A percentile compares a stretch with the other conserved stretches of the same genome.
Conservation (phyloP, 2,113 vertebrate genomes). For the Callopanchax toddi region DNA sequence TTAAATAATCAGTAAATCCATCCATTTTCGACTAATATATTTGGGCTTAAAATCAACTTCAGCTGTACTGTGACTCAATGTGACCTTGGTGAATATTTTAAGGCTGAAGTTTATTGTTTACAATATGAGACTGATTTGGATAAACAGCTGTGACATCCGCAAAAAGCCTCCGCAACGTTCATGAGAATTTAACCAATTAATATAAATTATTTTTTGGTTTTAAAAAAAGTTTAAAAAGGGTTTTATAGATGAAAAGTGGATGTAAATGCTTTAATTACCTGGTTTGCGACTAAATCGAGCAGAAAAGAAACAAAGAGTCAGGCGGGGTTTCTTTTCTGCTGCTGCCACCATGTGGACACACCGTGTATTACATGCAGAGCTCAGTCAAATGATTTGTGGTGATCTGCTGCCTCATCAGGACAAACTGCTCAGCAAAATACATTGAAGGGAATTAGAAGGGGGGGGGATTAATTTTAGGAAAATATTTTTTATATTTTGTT, state of each 20-base stretch:
- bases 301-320: background rate
- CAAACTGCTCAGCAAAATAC: no score
- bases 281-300: background rate
- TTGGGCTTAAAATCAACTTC: background rate
- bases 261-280: background rate
- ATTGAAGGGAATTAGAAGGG: no score
- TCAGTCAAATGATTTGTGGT: background rate
- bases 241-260: background rate
- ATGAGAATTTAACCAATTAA: background rate
- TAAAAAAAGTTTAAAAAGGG: background rate
- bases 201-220: background rate
- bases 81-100: background rate
- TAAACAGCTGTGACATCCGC: no score
- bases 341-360: conserved; percentile 64
- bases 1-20: background rate
- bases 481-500: no score
- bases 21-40: background rate
- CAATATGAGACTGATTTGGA: no score
- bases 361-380: conserved; percentile 17
- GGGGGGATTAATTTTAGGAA: no score
- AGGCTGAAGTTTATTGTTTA: no score
- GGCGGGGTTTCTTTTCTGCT: conserved; percentile 14
- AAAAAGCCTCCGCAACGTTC: no score
- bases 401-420: no score
- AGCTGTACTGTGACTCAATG: background rate